Conservation (phyloP, 2,797 vertebrate genomes). For the Oreonectes daqikongensis region DNA sequence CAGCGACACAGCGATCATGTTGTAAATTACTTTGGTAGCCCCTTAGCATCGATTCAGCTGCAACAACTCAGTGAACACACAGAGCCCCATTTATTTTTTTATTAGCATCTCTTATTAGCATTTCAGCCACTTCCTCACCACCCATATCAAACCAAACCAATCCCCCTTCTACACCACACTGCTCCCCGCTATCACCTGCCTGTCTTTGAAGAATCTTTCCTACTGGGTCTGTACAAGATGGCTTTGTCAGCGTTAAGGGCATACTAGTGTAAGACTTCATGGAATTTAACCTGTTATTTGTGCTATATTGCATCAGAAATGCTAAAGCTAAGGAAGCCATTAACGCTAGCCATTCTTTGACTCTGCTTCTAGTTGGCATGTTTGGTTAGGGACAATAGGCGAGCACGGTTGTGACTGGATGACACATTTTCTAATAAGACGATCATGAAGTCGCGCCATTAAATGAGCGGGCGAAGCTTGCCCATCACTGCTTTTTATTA, state of each 20-base stretch:
- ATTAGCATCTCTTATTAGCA: conserved; percentile 21
- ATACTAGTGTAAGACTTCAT: conserved; percentile 42
- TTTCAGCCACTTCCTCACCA: not conserved
- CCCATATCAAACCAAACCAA: not conserved
- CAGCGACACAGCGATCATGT: conserved; percentile 62
- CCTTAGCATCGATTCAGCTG: conserved; percentile 28
- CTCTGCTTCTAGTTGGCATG: not conserved
- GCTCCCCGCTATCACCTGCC: conserved; percentile 7
- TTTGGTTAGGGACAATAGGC: not conserved
- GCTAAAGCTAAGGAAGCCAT: not conserved
- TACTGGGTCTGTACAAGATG: too few species aligned
- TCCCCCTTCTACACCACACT: conserved; percentile 8
- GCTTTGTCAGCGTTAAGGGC: conserved; percentile 11
- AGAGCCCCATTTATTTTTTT: conserved; percentile 25
- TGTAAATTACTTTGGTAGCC: conserved; percentile 68
- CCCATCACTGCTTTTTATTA: conserved; percentile 9
- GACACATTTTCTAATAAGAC: conserved; percentile 31
- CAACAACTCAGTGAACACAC: conserved; percentile 54
- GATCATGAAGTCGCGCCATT: not conserved
- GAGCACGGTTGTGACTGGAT: conserved; percentile 13
- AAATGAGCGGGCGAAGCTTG: not conserved
- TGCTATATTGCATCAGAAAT: conserved; percentile 66
- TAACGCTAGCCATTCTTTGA: not conserved
- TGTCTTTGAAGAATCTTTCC: not conserved
- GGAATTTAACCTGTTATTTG: conserved; percentile 61